Evolutionary conservation across 2,888 invertebrate genomes (phyloP).

Genomic region (Ornithoptera alexandrae): DNA sequence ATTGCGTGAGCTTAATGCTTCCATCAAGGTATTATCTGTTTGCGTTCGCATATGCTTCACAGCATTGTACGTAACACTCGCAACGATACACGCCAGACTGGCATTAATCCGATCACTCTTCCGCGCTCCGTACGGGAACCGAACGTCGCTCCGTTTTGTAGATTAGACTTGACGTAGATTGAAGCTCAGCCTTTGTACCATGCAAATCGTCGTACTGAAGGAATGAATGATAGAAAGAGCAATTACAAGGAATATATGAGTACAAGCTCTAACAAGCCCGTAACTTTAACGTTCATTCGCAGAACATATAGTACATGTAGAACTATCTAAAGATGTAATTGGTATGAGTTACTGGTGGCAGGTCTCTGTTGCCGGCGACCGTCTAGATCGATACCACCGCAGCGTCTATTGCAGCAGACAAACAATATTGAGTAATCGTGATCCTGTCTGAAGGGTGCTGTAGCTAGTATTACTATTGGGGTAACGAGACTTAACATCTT

Average conservation of each 20-base stretch:
- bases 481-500: too few relatives aligned
- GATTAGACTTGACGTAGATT: conserved; percentile 56
- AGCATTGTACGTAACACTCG: conserved; percentile 17
- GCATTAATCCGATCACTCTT: conserved; percentile 58
- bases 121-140: conserved; percentile 48
- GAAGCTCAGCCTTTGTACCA: conserved; percentile 48
- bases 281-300: not conserved
- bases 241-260: conserved; percentile 22
- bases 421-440: too few relatives aligned
- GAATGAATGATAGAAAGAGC: conserved; percentile 20
- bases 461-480: too few relatives aligned
- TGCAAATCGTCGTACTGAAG: conserved; percentile 36
- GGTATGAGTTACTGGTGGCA: too few relatives aligned
- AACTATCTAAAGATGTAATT: too few relatives aligned
- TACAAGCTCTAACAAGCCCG: not conserved
- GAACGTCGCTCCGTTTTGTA: conserved; percentile 44
- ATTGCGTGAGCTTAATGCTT: conserved; percentile 15
- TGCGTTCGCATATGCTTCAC: conserved; percentile 11
- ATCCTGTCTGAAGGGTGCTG: too few relatives aligned
- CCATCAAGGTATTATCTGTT: conserved; percentile 22
- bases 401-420: too few relatives aligned
- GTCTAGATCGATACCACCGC: too few relatives aligned
- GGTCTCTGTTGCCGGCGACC: too few relatives aligned
- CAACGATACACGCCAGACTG: conserved; percentile 27
- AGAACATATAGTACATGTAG: too few relatives aligned